Base-by-base conservation (phyloP, 1,140 invertebrate species). In the Drosophila paulistorum region DNA sequence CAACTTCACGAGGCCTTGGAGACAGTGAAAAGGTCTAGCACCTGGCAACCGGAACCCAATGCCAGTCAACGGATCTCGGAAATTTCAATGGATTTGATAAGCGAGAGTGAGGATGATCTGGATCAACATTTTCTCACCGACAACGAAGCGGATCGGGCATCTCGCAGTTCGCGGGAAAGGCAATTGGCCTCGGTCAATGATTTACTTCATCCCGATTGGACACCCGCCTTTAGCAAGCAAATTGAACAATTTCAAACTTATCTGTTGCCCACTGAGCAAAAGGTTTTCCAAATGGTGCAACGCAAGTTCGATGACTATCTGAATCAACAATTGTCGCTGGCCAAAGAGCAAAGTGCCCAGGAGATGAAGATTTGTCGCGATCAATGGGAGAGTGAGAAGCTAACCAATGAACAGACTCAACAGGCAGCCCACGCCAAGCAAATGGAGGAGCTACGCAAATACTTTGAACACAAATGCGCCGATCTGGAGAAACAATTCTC, bases 401-500 rank as follows among this genome's bases (percentile, higher is more conserved):
- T 79, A 65, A 63, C 57, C 42, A 62, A 69, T 70, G 74, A 90
- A 71, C 81, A 92, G 7, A 94, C 95, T 63, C 82, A 96, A 9
- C 94, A 95, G 64, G 82, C 81, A 9, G 94, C 94, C 71, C 95
- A 96, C 89, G 92, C 94, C 13, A 94, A 94, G 64, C 95, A 97
- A 86, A 95, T 96, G 94, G 95, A 96, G 84, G 95, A 96, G 73
- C 79, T 96, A 20, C 93, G 96, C 54, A 95, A 94, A 1, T 97
- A 96, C 79, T 97, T 96, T 81, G 96, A 96, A 71, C 93, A 95
- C 83, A 96, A 96, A 87, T 96, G 95, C 83, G 93, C 94, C 0
- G 95, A 96, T 75, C 93, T 96, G 91, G 95, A 96, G 90, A 95
- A 96, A 80, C 95, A 96, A 93, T 94, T 95, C 82, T 95, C 95